Percentiles rank a stretch among this genome's conserved stretches.
phyloP scores from a whole-genome alignment of 2,797 vertebrate genomes.

The Crenichthys baileyi region DNA sequence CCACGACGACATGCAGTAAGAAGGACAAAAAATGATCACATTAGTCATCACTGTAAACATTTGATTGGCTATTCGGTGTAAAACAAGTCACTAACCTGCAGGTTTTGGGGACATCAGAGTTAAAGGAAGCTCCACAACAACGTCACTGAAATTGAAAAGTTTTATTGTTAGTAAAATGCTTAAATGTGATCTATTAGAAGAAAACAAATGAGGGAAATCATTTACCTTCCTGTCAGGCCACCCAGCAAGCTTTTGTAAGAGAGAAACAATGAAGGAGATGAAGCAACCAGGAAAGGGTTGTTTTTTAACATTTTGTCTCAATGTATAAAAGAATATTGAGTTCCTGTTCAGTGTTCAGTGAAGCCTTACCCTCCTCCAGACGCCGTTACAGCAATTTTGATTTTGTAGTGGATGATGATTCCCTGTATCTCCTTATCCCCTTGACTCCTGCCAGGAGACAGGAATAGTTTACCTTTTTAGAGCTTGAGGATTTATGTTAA shows the following conservation, averaged over 20 bases:
- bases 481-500: conserved; percentile 51
- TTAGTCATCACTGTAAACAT: conserved; percentile 1
- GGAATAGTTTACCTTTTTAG: conserved; percentile 45
- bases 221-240: conserved; percentile 88
- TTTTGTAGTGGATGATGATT: conserved; percentile 90
- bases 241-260: conserved; percentile 82
- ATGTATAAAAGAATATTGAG: neutral
- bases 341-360: conserved; percentile 5
- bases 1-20: conserved; percentile 15
- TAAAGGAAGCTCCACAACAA: conserved; percentile 85
- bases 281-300: neutral
- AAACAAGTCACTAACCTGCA: conserved; percentile 72
- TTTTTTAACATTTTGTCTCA: neutral
- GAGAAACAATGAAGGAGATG: conserved; percentile 25
- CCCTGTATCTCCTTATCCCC: conserved; percentile 89
- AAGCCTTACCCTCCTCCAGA: conserved; percentile 83
- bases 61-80: neutral
- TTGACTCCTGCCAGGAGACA: conserved; percentile 78
- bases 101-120: conserved; percentile 90
- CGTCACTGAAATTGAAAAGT: conserved; percentile 75
- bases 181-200: neutral
- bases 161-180: neutral
- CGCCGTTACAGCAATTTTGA: conserved; percentile 87
- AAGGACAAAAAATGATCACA: conserved; percentile 13
- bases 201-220: neutral